Percentiles rank a stretch among this genome's conserved stretches.
Evolutionary conservation across 2,888 invertebrate genomes (phyloP).

Genomic region (Cecidostiba fungosa): DNA sequence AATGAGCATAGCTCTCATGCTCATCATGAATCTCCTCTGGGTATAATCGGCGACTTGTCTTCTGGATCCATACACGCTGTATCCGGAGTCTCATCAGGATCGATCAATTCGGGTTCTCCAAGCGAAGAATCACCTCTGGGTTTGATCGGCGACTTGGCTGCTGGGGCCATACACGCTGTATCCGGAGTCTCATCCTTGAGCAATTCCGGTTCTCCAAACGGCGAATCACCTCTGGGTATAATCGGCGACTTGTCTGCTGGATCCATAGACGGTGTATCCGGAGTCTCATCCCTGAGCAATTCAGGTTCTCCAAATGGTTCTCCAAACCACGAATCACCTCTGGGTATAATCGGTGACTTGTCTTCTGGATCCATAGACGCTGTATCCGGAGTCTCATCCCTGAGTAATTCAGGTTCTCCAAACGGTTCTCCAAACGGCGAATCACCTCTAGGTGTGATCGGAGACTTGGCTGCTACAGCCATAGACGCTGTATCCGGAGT

Average conservation of each 20-base stretch:
- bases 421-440: not conserved
- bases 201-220: not conserved
- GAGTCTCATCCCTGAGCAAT: not conserved
- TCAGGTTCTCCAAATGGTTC: too few relatives aligned
- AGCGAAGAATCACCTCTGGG: not conserved
- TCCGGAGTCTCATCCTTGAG: not conserved
- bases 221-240: not conserved
- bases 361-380: too few relatives aligned
- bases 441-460: not conserved
- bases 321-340: too few relatives aligned
- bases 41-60: too few relatives aligned
- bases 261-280: not conserved
- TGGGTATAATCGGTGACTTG: too few relatives aligned
- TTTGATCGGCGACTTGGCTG: not conserved
- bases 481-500: not conserved
- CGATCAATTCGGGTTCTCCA: not conserved
- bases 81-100: too few relatives aligned
- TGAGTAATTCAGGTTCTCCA: too few relatives aligned
- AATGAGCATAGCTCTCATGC: too few relatives aligned
- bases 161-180: not conserved
- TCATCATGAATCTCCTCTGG: not conserved
- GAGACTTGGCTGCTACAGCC: too few relatives aligned
- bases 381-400: too few relatives aligned
- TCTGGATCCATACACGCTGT: too few relatives aligned
- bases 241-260: not conserved